These are phyloP conservation scores for Drosophila orena DNA, from an alignment of 1,140 invertebrate species.

Conservation along the genomic window DNA sequence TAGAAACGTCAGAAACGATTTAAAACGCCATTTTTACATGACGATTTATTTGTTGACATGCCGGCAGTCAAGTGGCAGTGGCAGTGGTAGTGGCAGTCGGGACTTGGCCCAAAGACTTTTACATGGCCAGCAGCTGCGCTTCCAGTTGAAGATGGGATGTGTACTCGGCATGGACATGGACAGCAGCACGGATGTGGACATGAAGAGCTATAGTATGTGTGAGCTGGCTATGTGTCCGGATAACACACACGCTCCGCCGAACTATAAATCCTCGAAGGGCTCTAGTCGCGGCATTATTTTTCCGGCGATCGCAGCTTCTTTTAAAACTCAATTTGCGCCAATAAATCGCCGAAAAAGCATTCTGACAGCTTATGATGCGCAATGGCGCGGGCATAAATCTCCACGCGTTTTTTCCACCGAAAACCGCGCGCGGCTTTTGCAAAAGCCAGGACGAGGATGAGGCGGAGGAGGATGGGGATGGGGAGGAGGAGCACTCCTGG, in stretches of 20 bases:
- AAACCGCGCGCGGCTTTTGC: constrained; percentile 61
- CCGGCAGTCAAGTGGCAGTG: constrained; percentile 46
- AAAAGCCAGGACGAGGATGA: constrained; percentile 33
- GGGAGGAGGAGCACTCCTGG: constrained; percentile 10
- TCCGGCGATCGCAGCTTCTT: constrained; percentile 55
- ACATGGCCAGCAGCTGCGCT: constrained; percentile 69
- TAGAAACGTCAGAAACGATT: constrained; percentile 80
- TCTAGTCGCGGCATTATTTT: constrained; percentile 12
- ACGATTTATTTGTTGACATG: constrained; percentile 83
- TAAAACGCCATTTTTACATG: constrained; percentile 84
- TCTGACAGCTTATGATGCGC: constrained; percentile 82
- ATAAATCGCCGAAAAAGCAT: constrained; percentile 82
- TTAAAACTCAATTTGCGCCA: constrained; percentile 83
- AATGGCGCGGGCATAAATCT: constrained; percentile 81
- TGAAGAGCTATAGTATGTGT: no score
- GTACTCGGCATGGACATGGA: constrained; percentile 72
- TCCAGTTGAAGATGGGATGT: constrained; percentile 60
- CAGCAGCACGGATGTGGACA: constrained; percentile 1
- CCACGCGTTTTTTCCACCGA: constrained; percentile 62
- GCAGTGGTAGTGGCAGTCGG: constrained; percentile 7
- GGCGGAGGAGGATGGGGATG: constrained; percentile 7
- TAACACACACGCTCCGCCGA: constrained; percentile 42
- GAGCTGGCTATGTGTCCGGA: not conserved
- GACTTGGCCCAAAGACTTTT: constrained; percentile 54
- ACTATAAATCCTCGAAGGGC: constrained; percentile 59